These are phyloP conservation scores for Coecobrya sp. DNA, from an alignment of 2,888 invertebrate genomes.

Conservation along the genomic window DNA sequence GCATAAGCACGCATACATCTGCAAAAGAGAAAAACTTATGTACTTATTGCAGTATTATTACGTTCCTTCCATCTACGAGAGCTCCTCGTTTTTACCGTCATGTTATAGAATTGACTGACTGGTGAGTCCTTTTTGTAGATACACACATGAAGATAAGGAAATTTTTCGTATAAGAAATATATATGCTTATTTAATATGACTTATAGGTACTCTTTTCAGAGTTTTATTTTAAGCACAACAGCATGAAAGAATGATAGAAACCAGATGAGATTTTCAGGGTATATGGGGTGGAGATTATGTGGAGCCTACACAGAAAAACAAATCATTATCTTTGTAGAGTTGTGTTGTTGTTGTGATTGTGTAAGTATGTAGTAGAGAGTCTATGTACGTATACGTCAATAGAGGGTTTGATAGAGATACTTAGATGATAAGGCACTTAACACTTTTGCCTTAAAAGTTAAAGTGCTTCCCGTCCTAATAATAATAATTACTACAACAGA, in stretches of 20 bases:
- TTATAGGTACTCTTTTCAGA: conserved; percentile 34
- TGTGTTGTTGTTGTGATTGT: not conserved
- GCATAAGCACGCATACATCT: conserved; percentile 46
- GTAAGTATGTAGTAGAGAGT: too few relatives aligned
- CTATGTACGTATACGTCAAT: not conserved
- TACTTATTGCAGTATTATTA: conserved; percentile 42
- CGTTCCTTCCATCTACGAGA: not conserved
- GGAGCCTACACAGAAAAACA: conserved; percentile 64
- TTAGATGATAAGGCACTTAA: not conserved
- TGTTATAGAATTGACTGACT: not conserved
- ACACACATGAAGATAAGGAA: conserved; percentile 3
- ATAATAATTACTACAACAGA: not conserved
- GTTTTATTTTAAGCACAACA: conserved; percentile 36
- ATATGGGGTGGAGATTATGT: conserved; percentile 63
- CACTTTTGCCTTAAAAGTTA: not conserved
- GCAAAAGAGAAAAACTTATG: not conserved
- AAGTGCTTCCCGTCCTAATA: conserved; percentile 30
- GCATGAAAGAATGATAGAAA: conserved; percentile 70
- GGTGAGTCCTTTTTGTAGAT: conserved; percentile 35
- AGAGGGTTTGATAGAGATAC: not conserved
- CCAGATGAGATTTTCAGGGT: conserved; percentile 76
- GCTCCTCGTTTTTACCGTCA: conserved; percentile 33
- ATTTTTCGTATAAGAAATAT: not conserved
- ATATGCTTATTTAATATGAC: conserved; percentile 1
- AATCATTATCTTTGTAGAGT: conserved; percentile 63